Evolutionary conservation across 2,888 invertebrate genomes (phyloP), one percentile per base, ranked within the genome.

Genomic region (Anthrax anthrax): DNA sequence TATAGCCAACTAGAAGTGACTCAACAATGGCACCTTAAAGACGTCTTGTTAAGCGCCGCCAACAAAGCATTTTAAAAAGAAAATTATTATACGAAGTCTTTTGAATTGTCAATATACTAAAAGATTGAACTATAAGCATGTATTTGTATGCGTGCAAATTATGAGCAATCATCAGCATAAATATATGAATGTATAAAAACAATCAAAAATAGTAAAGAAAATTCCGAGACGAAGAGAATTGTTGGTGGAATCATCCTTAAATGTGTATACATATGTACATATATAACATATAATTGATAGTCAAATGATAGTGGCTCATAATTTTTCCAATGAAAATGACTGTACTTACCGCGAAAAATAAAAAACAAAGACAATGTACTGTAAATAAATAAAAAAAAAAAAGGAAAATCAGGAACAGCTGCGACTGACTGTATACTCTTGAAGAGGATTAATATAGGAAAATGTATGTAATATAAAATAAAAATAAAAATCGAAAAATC

Each of bases 1-100:
- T 12, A 6, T 23, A 32, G 23, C 18, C 39, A 40, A 45, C 34
- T 34, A n/a, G 19, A 36, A 45, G n/a, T 45, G 44, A 45, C 44
- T 45, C 44, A 45, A 45, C 29, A 32, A 32, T 32, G 29, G 29
- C 29, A 32, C 29, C 29, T 29, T 29, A 32, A 32, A 32, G 29
- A 32, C 29, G 29, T 32, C 29, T 8, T 12, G 29, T 12, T 32
- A 32, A 32, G 29, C 29, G 29, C 44, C 34, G 17, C 16, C 34
- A 40, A 34, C 17, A 44, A 13, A 39, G 34, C n/a, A 14, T 19
- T 3, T 12, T 32, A 12, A 32, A 12, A 32, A 23, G 23, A 23
- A 23, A 23, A 23, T 23, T 23, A n/a, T 8, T 23, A 23, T 23
- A 8, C 8, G 23, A 23, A 23, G 23, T 6, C 23, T 23, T 23